These are phyloP conservation scores for Zingel zingel DNA, from an alignment of 2,113 vertebrate genomes.

Conservation along the genomic window DNA sequence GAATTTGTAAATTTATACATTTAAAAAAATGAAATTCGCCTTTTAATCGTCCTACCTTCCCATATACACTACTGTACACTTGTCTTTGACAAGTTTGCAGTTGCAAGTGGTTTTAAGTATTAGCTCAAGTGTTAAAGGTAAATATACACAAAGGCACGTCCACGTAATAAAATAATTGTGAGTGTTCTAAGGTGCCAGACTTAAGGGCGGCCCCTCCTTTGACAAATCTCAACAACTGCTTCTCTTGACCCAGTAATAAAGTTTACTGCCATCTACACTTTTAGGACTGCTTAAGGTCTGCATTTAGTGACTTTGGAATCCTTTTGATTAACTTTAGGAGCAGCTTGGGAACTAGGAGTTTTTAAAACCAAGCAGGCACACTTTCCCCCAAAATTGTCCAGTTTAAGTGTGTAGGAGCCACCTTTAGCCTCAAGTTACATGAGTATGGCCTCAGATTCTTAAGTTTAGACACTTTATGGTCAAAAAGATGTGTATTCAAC, in stretches of 20 bases:
- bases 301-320: neutral
- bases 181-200: neutral
- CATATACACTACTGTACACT: neutral
- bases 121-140: neutral
- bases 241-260: neutral
- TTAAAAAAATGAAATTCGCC: neutral
- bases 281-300: neutral
- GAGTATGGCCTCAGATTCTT: neutral
- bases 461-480: neutral
- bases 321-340: neutral
- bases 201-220: neutral
- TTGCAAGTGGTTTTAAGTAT: too few species aligned
- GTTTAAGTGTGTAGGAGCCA: neutral
- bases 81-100: neutral
- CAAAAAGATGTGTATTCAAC: neutral
- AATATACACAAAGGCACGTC: neutral
- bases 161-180: neutral
- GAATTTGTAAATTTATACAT: neutral
- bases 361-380: neutral
- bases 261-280: neutral
- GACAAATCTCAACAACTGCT: constrained; percentile 3
- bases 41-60: neutral
- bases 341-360: neutral
- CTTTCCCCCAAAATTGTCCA: neutral
- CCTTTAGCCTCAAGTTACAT: neutral